These are phyloP conservation scores for Pagetopsis macropterus DNA, from an alignment of 2,797 vertebrate species.

Conservation along the genomic window DNA sequence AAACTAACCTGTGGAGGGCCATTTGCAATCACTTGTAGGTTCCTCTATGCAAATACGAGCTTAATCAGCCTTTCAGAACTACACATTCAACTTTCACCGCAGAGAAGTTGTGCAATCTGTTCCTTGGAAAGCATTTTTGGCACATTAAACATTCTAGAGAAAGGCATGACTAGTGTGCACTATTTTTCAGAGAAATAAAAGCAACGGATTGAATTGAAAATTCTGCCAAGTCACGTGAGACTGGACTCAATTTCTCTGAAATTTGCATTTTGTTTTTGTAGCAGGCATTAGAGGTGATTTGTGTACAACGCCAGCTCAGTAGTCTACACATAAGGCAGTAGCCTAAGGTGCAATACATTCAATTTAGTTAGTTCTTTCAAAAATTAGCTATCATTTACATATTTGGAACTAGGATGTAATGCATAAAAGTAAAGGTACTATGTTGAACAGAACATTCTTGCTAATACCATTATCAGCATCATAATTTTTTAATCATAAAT, in stretches of 20 bases:
- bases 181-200: not conserved
- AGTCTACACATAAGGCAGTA: not conserved
- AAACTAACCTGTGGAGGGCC: not conserved
- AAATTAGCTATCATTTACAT: not conserved
- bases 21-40: not conserved
- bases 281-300: not conserved
- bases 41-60: conserved; percentile 59
- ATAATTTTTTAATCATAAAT: too few relatives aligned
- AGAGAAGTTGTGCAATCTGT: not conserved
- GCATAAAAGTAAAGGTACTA: not conserved
- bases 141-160: too few relatives aligned
- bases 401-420: not conserved
- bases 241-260: too few relatives aligned
- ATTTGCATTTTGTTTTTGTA: too few relatives aligned
- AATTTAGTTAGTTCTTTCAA: not conserved
- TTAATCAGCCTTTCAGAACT: not conserved
- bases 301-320: not conserved
- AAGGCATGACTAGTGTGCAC: not conserved
- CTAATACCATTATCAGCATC: too few relatives aligned
- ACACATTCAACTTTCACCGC: conserved; percentile 6
- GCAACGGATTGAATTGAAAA: not conserved
- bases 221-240: not conserved
- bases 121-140: not conserved
- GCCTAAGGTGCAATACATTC: not conserved
- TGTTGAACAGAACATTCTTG: too few relatives aligned